Base-by-base conservation (phyloP, 2,113 vertebrate species). In the Cebidichthys violaceus region DNA sequence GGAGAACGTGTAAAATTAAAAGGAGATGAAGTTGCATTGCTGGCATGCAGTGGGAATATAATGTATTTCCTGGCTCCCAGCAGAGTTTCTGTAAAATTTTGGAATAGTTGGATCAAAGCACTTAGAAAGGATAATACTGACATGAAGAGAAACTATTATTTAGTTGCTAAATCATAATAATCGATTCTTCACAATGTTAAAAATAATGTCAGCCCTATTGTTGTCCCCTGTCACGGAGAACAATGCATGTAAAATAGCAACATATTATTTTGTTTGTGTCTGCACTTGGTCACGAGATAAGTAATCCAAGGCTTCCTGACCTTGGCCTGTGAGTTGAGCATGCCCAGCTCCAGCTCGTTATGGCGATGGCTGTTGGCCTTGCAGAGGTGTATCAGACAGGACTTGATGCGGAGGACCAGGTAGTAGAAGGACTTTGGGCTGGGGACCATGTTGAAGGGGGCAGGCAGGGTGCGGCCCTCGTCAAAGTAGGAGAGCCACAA, bases 381-480 rank as follows among this genome's bases (percentile, higher is more conserved):
- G 93, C 97, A 99, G 89, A 99, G 95, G 88, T 84, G 95, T 88
- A 99, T 95, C 90, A 99, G 96, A 94, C 97, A 97, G 92, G 95
- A 94, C 94, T 97, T 98, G 91, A 96, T 96, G 93, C 95, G 97
- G 85, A 98, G 95, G 93, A 96, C 96, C 94, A 98, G 93, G 96
- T 99, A 99, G 93, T 97, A 98, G 96, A 98, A 98, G 61, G 98
- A 99, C 91, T 99, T 99, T 57, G 98, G 98, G 83, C 97, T 99
- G 90, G 98, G 98, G 90, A 99, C 97, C 92, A 99, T 94, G 83
- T 99, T 99, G 91, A 97, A 99, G 76, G 98, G 98, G 82, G 96
- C 97, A 7, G 98, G 98, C 71, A 99, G 93, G 22, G 98, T 99
- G 81, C 98, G 96, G 54, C 98, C 98, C 93, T 99, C 98, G 0